Conservation (phyloP, 2,888 invertebrate species). For the Lagria hirta region DNA sequence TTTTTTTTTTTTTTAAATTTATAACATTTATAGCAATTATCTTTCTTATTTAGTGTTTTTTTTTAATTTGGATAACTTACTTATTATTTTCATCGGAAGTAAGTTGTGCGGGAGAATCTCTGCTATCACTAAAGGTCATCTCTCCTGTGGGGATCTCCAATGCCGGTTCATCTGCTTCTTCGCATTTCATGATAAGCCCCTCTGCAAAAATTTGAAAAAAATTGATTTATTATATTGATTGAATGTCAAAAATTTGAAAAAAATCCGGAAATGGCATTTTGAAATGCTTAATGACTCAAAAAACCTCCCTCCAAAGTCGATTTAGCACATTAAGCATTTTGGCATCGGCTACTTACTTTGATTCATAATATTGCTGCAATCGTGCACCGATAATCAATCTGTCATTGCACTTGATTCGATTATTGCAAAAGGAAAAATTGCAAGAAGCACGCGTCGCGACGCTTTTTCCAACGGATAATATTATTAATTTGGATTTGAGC, state of each 20-base stretch:
- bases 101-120: constrained; percentile 34
- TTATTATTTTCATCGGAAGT: constrained; percentile 31
- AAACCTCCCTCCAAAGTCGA: not conserved
- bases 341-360: constrained; percentile 15
- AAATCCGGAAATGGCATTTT: no score
- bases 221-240: no score
- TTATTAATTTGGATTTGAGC: constrained; percentile 22
- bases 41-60: no score
- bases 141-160: constrained; percentile 31
- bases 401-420: constrained; percentile 5
- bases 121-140: constrained; percentile 43
- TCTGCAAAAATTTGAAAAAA: no score
- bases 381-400: constrained; percentile 15
- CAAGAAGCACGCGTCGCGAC: constrained; percentile 1
- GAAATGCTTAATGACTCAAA: no score
- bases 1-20: no score
- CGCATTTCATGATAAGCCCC: constrained; percentile 41
- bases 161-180: constrained; percentile 36
- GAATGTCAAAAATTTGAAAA: no score
- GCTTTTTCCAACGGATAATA: no score
- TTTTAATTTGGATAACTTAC: constrained; percentile 30
- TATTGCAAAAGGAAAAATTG: constrained; percentile 7
- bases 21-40: no score
- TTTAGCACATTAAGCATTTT: not conserved
- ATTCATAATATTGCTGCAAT: constrained; percentile 18